These are phyloP conservation scores for Nephrotoma guestfalica DNA, from an alignment of 2,888 invertebrate species.

Conservation along the genomic window DNA sequence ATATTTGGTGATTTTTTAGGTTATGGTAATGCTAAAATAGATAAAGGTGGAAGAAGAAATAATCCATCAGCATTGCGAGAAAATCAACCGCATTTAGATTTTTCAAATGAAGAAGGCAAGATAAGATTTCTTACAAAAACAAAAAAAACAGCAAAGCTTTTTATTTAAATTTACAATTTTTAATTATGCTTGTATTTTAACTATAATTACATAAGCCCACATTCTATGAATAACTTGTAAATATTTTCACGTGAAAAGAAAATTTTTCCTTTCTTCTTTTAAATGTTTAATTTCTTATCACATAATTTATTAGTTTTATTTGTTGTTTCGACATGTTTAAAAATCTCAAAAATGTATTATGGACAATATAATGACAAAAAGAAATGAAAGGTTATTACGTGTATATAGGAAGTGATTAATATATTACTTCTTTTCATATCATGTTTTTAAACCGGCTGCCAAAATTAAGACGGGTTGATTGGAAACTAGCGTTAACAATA, in stretches of 20 bases:
- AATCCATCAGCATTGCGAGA: conserved; percentile 25
- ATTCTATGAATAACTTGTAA: background rate
- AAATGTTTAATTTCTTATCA: background rate
- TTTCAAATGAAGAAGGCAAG: conserved; percentile 27
- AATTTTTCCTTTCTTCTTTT: background rate
- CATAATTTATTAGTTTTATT: background rate
- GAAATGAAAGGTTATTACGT: too few species aligned
- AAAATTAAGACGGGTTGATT: too few species aligned
- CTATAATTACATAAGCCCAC: background rate
- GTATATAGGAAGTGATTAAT: too few species aligned
- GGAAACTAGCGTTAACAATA: too few species aligned
- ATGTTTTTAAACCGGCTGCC: too few species aligned
- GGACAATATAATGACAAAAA: background rate
- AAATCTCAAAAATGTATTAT: background rate
- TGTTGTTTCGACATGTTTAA: background rate
- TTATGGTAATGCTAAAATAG: conserved; percentile 26
- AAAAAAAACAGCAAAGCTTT: background rate
- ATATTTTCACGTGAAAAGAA: background rate
- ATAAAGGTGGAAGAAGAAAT: conserved; percentile 15
- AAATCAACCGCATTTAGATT: conserved; percentile 28
- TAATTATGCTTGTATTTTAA: background rate
- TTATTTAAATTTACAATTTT: background rate
- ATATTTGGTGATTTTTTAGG: conserved; percentile 31
- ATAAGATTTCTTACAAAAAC: background rate
- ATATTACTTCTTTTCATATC: too few species aligned